phyloP scores from a whole-genome alignment of 2,113 vertebrate genomes.

The Falco punctatus region DNA sequence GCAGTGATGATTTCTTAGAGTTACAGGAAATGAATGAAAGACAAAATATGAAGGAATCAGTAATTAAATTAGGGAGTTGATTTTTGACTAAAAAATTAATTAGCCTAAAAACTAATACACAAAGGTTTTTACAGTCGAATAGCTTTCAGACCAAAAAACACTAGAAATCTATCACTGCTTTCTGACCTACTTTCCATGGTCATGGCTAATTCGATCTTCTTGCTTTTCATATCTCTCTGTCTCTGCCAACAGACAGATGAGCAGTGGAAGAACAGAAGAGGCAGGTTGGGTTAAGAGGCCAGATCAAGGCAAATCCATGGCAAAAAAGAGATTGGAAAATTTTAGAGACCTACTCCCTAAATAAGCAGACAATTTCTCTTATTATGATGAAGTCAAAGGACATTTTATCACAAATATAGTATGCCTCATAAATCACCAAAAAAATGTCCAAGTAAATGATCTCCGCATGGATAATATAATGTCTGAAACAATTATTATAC shows the following conservation, averaged over 20 bases:
- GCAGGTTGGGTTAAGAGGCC: slow-evolving; percentile 40
- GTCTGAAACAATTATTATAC: background rate
- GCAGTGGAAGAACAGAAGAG: slow-evolving; percentile 41
- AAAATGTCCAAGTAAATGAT: background rate
- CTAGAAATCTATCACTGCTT: slow-evolving; percentile 44
- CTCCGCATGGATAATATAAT: background rate
- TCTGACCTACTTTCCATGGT: slow-evolving; percentile 66
- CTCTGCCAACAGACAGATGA: slow-evolving; percentile 58
- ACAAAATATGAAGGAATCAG: background rate
- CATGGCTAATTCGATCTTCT: slow-evolving; percentile 64
- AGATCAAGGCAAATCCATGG: slow-evolving; percentile 23
- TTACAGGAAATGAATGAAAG: background rate
- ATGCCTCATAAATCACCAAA: background rate
- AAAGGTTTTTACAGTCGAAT: background rate
- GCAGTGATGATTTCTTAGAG: background rate
- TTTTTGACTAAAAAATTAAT: background rate
- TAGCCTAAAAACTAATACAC: background rate
- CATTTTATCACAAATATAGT: background rate
- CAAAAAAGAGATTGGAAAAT: background rate
- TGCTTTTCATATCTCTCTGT: slow-evolving; percentile 49
- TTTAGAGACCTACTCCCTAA: background rate
- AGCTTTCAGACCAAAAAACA: slow-evolving; percentile 10
- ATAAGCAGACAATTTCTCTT: background rate
- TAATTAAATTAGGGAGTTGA: background rate
- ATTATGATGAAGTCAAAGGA: background rate